Base-by-base conservation (phyloP, 2,888 invertebrate species). In the Amphipyra berbera region DNA sequence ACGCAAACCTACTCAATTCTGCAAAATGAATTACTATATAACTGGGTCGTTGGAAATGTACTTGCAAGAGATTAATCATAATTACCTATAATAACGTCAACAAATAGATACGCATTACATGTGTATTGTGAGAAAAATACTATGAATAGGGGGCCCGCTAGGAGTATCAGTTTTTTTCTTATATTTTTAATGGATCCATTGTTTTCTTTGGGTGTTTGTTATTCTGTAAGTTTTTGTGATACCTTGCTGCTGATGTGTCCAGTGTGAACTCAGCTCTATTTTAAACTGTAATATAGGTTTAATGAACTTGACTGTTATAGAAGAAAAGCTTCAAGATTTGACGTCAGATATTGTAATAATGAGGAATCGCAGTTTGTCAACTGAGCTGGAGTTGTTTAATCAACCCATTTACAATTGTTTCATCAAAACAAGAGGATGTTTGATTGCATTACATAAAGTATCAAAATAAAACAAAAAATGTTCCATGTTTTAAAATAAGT, bases 81-180 rank as follows among this genome's bases (percentile, higher is more conserved):
- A 72, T 75, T 72, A 62, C 56, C 15, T 50, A 10, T 58, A 74
- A 59, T 55, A 62, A 50, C 59, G 49, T 62, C 59, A 60, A 72
- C 62, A 52, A 45, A 48, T 44, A 52, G 45, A 70, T 60, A 66
- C 35, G 46, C 46, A 49, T 48, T 76, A 48, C 45, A 54, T 44
- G 44, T n/a, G 55, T 60, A 61, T 54, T 67, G 73, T 73, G 76
- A 62, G 76, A 76, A 76, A 70, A 61, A 61, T 47, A 52, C 49
- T 47, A 49, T 50, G 57, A 57, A 75, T 61, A 56, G 54, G 21
- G 42, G 56, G 41, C 37, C 69, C 10, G 21, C 9, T 38, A 61
- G 15, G 33, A 61, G 49, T 27, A 14, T 9, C 6, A 27, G 30
- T 33, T 45, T 38, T 45, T 38, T 47, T 53, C 35, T 30, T 15